Conservation (phyloP, 2,113 vertebrate species). For the Bagarius yarrelli region DNA sequence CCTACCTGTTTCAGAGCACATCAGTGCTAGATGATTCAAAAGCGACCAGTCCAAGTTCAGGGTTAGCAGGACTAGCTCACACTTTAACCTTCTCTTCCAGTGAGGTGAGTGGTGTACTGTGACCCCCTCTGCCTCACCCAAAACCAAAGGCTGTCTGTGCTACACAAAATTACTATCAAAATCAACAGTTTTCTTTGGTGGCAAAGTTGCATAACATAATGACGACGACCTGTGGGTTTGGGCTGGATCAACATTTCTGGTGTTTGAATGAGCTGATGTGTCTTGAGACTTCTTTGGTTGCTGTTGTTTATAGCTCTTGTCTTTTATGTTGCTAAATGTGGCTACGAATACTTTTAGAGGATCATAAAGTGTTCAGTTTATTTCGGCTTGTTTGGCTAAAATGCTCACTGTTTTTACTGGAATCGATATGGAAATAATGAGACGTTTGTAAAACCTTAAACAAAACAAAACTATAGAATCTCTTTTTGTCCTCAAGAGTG, state of each 20-base stretch:
- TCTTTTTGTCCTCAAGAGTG: too few relatives aligned
- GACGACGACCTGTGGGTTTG: background rate
- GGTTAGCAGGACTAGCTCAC: conserved; percentile 88
- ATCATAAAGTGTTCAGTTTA: background rate
- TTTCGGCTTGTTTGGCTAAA: background rate
- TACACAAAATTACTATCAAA: background rate
- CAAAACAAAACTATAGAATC: too few relatives aligned
- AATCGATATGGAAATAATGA: background rate
- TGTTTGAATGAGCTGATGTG: background rate
- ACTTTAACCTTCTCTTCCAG: conserved; percentile 94
- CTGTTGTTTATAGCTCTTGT: background rate
- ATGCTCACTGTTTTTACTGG: background rate
- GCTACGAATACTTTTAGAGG: background rate
- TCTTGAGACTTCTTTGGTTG: background rate
- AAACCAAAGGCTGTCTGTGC: background rate
- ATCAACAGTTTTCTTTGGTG: conserved; percentile 12
- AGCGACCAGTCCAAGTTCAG: conserved; percentile 82
- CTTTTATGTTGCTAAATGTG: background rate
- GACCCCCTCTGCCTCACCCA: background rate
- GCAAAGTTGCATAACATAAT: conserved; percentile 1
- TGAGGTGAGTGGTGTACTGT: conserved; percentile 81
- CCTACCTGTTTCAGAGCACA: conserved; percentile 88
- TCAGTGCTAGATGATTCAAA: conserved; percentile 91
- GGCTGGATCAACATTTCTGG: background rate
- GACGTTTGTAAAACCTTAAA: background rate